A percentile compares a stretch with the other conserved stretches of the same genome.
Evolutionary conservation across 64 coral and sea anemone species (phyloP).

Genomic region (Platygyra sinensis): DNA sequence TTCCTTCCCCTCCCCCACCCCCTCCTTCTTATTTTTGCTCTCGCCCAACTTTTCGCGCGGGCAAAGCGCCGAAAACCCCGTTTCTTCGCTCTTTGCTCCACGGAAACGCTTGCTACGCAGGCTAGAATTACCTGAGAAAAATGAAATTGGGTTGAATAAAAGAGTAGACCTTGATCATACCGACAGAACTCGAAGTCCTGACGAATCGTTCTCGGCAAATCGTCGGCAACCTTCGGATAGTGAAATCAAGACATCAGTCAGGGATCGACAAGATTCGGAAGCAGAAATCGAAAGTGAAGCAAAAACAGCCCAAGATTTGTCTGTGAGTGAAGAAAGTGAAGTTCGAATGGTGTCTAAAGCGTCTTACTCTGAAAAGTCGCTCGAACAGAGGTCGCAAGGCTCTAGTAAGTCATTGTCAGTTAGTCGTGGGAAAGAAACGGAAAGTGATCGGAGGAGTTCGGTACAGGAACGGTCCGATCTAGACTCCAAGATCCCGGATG

Average conservation of each 20-base stretch:
- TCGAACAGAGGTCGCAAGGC: not conserved
- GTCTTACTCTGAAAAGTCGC: slow-evolving; percentile 3
- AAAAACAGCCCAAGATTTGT: slow-evolving; percentile 47
- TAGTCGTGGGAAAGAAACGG: not conserved
- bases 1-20: too few species aligned
- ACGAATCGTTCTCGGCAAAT: not conserved
- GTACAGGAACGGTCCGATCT: not conserved
- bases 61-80: too few species aligned
- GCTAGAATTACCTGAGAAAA: not conserved
- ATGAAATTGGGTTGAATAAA: not conserved
- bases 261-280: not conserved
- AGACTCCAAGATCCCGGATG: slow-evolving; percentile 39
- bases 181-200: not conserved
- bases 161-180: not conserved
- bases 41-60: too few species aligned
- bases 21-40: too few species aligned
- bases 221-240: not conserved
- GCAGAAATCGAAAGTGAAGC: slow-evolving; percentile 52
- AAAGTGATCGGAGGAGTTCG: slow-evolving; percentile 2
- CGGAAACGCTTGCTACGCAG: too few species aligned
- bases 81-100: too few species aligned
- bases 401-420: slow-evolving; percentile 15
- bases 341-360: slow-evolving; percentile 23
- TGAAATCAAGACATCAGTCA: not conserved
- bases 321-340: slow-evolving; percentile 40